Conservation (phyloP, 2,888 invertebrate genomes). For the Rhimphoctona megacephalus region DNA sequence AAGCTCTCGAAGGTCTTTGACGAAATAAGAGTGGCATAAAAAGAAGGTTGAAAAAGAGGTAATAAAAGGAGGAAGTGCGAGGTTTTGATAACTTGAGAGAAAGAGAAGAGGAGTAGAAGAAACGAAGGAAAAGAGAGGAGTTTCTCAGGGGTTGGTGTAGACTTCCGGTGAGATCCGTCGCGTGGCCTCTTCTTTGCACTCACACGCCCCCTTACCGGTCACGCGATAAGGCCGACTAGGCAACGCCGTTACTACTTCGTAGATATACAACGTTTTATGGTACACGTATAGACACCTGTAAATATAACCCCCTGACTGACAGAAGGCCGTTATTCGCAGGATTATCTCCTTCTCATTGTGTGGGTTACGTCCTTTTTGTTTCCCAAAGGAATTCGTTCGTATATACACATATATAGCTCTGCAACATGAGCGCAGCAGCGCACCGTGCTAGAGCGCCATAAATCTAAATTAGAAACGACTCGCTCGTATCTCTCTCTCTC, state of each 20-base stretch:
- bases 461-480: conserved; percentile 69
- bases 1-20: conserved; percentile 58
- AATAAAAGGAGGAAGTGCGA: conserved; percentile 43
- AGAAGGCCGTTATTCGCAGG: not conserved
- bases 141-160: conserved; percentile 40
- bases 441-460: conserved; percentile 63
- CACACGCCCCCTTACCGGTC: conserved; percentile 50
- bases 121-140: conserved; percentile 23
- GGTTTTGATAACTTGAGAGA: not conserved
- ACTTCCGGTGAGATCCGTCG: conserved; percentile 54
- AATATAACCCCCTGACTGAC: conserved; percentile 13
- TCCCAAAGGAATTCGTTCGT: not conserved
- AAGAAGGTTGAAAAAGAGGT: conserved; percentile 7
- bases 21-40: conserved; percentile 37
- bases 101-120: not conserved
- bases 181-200: conserved; percentile 12
- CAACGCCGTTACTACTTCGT: conserved; percentile 28
- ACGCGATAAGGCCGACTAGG: conserved; percentile 63
- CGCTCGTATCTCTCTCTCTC: conserved; percentile 59
- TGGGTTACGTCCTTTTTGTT: not conserved
- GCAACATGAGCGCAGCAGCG: conserved; percentile 45
- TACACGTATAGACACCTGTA: conserved; percentile 13
- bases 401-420: not conserved
- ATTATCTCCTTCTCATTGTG: not conserved
- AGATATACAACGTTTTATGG: conserved; percentile 16